Base-by-base conservation (phyloP, 1,140 invertebrate species). In the Drosophila baimaii region DNA sequence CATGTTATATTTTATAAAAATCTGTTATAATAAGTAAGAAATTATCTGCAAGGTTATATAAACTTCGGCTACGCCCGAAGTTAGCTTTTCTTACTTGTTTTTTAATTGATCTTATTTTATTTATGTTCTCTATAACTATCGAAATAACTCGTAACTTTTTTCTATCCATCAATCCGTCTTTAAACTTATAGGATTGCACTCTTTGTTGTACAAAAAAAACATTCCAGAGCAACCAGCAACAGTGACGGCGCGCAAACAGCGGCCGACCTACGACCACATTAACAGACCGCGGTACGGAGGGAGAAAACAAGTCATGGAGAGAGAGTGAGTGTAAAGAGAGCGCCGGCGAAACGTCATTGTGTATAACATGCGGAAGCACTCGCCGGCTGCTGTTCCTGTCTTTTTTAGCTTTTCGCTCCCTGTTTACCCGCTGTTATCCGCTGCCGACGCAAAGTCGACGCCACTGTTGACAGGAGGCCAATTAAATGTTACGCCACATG, bases 291-390 rank as follows among this genome's bases (percentile, higher is more conserved):
- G 47, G 39, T 35, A 63, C 37, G 61, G 56, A 51, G 27, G 39
- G 44, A 63, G 47, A 47, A 39, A 39, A n/a, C 35, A 37, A 37
- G 35, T 37, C 23, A 35, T 33, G 10, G 46, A 47, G 39, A 55
- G 46, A 25, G 47, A 43, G 58, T 55, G 27, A 35, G 29, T 27
- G 21, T 35, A 44, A 56, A 56, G 52, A 47, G 54, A 37, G 55
- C 46, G 77, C 65, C 71, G 77, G 77, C 59, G 33, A 74, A 61
- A 79, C 77, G 77, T 79, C 77, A 79, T 62, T 79, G 75, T 77
- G 68, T 74, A 64, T 78, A 80, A 75, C 76, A 76, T 76, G 72
- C 72, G 51, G 66, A 77, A 68, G 54, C 78, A 58, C 46, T 37
- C 35, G 51, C 33, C 55, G 27, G 56, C 29, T 52, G 29, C 35